A percentile compares a stretch with the other conserved stretches of the same genome.
phyloP scores from a whole-genome alignment of 2,888 invertebrate genomes.

The Perdita meconis region DNA sequence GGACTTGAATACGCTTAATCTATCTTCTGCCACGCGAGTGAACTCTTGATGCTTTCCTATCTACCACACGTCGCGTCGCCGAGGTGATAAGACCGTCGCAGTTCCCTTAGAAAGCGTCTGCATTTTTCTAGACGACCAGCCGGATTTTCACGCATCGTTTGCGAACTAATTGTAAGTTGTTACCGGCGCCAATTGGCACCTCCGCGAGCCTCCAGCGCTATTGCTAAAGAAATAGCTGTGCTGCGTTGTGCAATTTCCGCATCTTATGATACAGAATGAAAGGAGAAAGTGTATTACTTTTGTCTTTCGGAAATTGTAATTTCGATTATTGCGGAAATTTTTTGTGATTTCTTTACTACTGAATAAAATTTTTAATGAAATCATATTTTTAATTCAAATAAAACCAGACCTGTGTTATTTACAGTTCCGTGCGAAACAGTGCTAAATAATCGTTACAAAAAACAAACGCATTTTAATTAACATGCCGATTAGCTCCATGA shows the following conservation, averaged over 20 bases:
- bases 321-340: too few relatives aligned
- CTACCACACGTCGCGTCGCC: conserved; percentile 46
- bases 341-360: too few relatives aligned
- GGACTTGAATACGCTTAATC: conserved; percentile 58
- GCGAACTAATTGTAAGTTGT: background rate
- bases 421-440: too few relatives aligned
- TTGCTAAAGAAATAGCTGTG: background rate
- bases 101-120: conserved; percentile 22
- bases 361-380: too few relatives aligned
- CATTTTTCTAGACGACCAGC: conserved; percentile 6
- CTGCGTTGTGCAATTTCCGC: background rate
- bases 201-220: background rate
- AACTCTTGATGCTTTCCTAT: conserved; percentile 51
- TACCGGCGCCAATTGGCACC: conserved; percentile 7
- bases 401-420: too few relatives aligned
- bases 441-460: too few relatives aligned
- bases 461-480: conserved; percentile 3
- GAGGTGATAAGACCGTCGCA: conserved; percentile 31
- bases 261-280: background rate
- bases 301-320: too few relatives aligned
- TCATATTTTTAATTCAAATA: too few relatives aligned
- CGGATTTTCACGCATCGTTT: conserved; percentile 30
- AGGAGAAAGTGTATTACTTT: background rate
- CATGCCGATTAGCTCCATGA: too few relatives aligned
- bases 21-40: conserved; percentile 60